Conservation (phyloP, 2,797 vertebrate species). For the Cirrhinus mrigala region DNA sequence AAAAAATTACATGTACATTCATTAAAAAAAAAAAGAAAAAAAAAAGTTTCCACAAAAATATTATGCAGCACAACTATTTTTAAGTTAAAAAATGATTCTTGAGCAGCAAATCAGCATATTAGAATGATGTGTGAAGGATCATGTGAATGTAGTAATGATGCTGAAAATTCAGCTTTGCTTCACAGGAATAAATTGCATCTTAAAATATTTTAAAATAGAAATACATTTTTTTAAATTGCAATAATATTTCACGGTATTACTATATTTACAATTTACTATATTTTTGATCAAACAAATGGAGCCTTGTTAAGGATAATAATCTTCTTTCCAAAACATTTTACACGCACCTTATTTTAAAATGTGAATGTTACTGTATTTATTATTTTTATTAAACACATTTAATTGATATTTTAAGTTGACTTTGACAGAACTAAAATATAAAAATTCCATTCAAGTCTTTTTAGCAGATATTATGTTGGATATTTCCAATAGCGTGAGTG, state of each 20-base stretch:
- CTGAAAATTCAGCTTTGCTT: background rate
- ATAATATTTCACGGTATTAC: too few species aligned
- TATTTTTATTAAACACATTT: background rate
- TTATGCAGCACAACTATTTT: background rate
- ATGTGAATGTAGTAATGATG: background rate
- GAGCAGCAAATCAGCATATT: background rate
- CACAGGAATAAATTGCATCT: background rate
- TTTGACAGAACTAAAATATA: background rate
- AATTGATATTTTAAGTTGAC: background rate
- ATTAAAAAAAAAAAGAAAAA: background rate
- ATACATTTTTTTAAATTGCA: background rate
- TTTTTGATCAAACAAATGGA: background rate
- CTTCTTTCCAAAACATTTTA: background rate
- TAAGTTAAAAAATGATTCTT: background rate
- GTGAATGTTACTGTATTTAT: background rate
- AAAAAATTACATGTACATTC: background rate
- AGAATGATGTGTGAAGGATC: background rate
- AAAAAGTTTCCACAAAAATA: background rate
- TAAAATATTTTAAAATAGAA: background rate
- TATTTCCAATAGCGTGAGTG: background rate
- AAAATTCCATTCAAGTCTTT: background rate
- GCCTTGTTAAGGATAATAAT: background rate
- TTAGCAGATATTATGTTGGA: background rate
- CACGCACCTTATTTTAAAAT: background rate
- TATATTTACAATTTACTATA: background rate